Conservation (phyloP, 2,113 vertebrate genomes). For the Notarius quadriscutis region DNA sequence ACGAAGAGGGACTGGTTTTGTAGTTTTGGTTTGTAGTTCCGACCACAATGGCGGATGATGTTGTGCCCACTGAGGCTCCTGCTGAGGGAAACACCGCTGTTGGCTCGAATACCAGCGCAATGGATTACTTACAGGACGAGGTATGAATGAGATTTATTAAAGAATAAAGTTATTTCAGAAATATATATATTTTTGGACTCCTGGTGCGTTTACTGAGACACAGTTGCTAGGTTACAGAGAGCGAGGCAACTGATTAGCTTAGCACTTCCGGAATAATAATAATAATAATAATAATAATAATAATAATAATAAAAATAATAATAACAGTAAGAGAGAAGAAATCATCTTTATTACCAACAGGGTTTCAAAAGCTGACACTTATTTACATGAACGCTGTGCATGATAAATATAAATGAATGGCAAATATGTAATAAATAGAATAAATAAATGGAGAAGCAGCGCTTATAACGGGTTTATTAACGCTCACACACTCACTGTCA, state of each 20-base stretch:
- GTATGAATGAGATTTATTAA: conserved; percentile 43
- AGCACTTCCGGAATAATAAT: neutral
- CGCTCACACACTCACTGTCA: neutral
- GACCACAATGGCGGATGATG: conserved; percentile 66
- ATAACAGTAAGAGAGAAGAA: no score
- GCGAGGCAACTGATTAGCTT: neutral
- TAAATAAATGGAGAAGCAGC: neutral
- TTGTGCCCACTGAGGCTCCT: neutral
- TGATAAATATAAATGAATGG: no score
- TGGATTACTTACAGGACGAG: conserved; percentile 73
- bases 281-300: no score
- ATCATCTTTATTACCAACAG: no score
- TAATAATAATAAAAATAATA: no score
- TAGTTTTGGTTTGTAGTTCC: neutral
- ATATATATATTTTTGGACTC: neutral
- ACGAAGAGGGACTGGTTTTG: neutral
- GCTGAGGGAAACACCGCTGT: conserved; percentile 54
- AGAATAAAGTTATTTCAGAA: neutral
- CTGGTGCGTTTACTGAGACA: neutral
- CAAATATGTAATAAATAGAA: no score
- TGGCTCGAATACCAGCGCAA: conserved; percentile 50
- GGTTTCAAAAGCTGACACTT: no score
- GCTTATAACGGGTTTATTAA: neutral
- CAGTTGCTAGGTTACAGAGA: neutral
- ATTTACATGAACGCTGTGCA: no score